Percentiles rank a stretch among this genome's conserved stretches.
Conservation (phyloP, 2,113 vertebrate species). For the Strigops habroptila region DNA sequence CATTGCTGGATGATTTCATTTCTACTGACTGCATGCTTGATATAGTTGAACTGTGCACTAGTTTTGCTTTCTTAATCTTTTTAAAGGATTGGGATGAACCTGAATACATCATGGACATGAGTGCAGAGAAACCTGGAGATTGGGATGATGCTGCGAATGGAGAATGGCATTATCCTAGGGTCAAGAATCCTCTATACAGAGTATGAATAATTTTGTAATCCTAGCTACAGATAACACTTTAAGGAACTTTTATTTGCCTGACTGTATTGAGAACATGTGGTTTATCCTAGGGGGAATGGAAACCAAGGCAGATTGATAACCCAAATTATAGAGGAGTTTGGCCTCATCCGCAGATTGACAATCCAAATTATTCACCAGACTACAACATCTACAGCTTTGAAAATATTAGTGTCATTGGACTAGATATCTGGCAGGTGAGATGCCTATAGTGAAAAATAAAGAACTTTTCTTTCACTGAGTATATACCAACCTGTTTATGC, state of each 20-base stretch:
- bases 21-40: not conserved
- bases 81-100: slow-evolving; percentile 84
- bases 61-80: not conserved
- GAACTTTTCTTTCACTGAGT: not conserved
- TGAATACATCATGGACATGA: slow-evolving; percentile 80
- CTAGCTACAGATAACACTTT: not conserved
- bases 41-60: not conserved
- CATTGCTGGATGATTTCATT: not conserved
- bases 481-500: not conserved
- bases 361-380: slow-evolving; percentile 74
- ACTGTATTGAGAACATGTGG: not conserved
- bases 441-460: not conserved
- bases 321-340: slow-evolving; percentile 80
- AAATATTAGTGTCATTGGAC: slow-evolving; percentile 77
- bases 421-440: slow-evolving; percentile 89
- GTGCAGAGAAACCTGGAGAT: slow-evolving; percentile 80
- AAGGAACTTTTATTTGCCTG: not conserved
- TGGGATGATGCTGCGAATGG: slow-evolving; percentile 81
- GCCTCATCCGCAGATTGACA: slow-evolving; percentile 83
- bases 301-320: slow-evolving; percentile 80
- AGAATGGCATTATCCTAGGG: slow-evolving; percentile 80
- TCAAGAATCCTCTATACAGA: slow-evolving; percentile 83
- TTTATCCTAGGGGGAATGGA: slow-evolving; percentile 79
- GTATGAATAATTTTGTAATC: slow-evolving; percentile 36
- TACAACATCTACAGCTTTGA: slow-evolving; percentile 79